Base-by-base conservation (phyloP, 2,888 invertebrate genomes). In the Heliothis peltigera region DNA sequence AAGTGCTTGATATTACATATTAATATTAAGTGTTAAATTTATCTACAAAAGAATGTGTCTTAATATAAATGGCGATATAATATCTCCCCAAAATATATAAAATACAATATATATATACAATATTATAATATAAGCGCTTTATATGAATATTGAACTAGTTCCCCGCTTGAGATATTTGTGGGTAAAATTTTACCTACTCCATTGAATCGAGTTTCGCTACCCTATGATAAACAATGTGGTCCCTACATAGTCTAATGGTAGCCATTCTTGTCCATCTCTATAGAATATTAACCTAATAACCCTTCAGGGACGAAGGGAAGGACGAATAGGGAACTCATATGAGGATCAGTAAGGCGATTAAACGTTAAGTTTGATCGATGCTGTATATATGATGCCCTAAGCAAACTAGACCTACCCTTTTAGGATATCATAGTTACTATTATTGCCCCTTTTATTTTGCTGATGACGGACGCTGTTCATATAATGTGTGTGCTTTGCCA, bases 361-460 rank as follows among this genome's bases (percentile, higher is more conserved):
- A 80, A 79, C 78, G 67, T 65, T 75, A 81, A 79, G 75, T 84
- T 84, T 84, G 85, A 86, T 82, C 70, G 72, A 76, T 72, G 73
- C 64, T 75, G n/a, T n/a, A 72, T 73, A 73, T 72, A 65, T 68
- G 72, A 55, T 75, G 76, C 61, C 84, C 84, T 83, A 81, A 80
- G 83, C 75, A 81, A 85, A 84, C 79, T 68, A 53, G 58, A 62
- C 49, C 44, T 61, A 67, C 71, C 82, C 70, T 78, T 79, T 75
- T 66, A 63, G 70, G 68, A 74, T 79, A 76, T 69, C 61, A 61
- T 76, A 81, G 70, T 79, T 62, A 79, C 64, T 79, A 70, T 76
- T 79, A 79, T 79, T 79, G 60, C 66, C 60, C 21, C 62, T 79
- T 79, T 81, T 79, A 81, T 81, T 76, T 79, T 63, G 76, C 79